Percentiles rank a stretch among this genome's conserved stretches.
These are phyloP conservation scores for Lepetodrilus schrolli DNA, from an alignment of 2,888 invertebrate genomes.

Conservation along the genomic window DNA sequence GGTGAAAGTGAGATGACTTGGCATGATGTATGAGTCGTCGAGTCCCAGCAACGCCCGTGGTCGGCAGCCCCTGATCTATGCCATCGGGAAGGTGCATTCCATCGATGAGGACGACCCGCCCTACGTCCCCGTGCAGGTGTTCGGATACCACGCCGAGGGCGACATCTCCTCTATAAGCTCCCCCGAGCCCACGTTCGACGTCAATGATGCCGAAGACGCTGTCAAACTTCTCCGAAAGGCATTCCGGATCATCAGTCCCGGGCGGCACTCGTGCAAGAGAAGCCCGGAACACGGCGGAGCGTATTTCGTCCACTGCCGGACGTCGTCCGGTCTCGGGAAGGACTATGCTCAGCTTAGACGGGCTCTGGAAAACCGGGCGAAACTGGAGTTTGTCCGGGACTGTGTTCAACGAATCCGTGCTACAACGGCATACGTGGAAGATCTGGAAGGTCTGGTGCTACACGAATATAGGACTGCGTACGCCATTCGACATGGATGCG, in stretches of 20 bases:
- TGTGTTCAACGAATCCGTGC: slow-evolving; percentile 62
- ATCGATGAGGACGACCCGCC: slow-evolving; percentile 65
- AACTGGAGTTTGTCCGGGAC: slow-evolving; percentile 68
- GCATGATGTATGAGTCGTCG: slow-evolving; percentile 34
- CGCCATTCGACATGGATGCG: slow-evolving; percentile 63
- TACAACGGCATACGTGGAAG: slow-evolving; percentile 61
- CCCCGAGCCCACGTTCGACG: slow-evolving; percentile 51
- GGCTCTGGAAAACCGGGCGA: slow-evolving; percentile 64
- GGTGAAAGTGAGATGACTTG: neutral
- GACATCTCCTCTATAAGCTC: slow-evolving; percentile 40
- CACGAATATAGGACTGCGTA: slow-evolving; percentile 68
- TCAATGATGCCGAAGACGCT: slow-evolving; percentile 61
- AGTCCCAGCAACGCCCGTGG: slow-evolving; percentile 39
- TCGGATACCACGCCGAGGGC: slow-evolving; percentile 44
- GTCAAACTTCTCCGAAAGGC: slow-evolving; percentile 55
- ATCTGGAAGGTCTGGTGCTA: slow-evolving; percentile 62
- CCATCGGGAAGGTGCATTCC: slow-evolving; percentile 58
- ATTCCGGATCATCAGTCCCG: slow-evolving; percentile 68
- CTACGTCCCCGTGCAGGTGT: slow-evolving; percentile 45
- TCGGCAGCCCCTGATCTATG: slow-evolving; percentile 59
- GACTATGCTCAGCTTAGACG: slow-evolving; percentile 63
- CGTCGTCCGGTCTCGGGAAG: slow-evolving; percentile 59
- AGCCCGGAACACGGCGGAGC: slow-evolving; percentile 63
- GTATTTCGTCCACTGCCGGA: slow-evolving; percentile 69
- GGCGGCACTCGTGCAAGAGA: slow-evolving; percentile 66